Base-by-base conservation (phyloP, 2,113 vertebrate genomes). In the Cryptotis parvus region DNA sequence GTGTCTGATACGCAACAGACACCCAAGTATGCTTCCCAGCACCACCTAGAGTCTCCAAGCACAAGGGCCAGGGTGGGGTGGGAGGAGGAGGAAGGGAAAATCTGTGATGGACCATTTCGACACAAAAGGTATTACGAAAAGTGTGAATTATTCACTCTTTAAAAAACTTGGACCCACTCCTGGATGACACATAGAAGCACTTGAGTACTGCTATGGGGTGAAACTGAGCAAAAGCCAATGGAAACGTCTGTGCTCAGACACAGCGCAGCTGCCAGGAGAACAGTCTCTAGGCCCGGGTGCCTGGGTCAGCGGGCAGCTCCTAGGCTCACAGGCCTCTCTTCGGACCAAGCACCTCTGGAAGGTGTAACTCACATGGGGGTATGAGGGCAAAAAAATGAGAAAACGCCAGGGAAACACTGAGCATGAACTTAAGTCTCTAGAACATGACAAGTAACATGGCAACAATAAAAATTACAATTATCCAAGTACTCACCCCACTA, bases 151-250 rank as follows among this genome's bases (percentile, higher is more conserved):
- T n/a, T n/a, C n/a, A n/a, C n/a, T n/a, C n/a, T n/a, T n/a, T n/a
- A n/a, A 52, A 16, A 52, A 52, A 52, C 16, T 33, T 66, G 35
- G 31, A 72, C 49, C 24, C 77, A 61, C 75, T 81, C 61, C 35
- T 84, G 27, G 35, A 68, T 43, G 61, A 80, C 9, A 55, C 22
- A 61, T 0, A 31, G 0, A 86, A 52, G 70, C 43, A 52, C 41
- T 84, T 37, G 35, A 41, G 65, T 15, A 18, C 10, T n/a, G 4
- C 65, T 45, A 45, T 35, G 58, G 55, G 18, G 72, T 20, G 3
- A 37, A 1, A 9, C 15, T 58, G 82, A 77, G 14, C 16, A 14
- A 69, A 94, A 87, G 61, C n/a, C 73, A 86, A 72, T n/a, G n/a
- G 4, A 29, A 33, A 77, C 24, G 70, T 87, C 73, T 39, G 55